Conservation (phyloP, 2,113 vertebrate species). For the Corythornis vintsioides region DNA sequence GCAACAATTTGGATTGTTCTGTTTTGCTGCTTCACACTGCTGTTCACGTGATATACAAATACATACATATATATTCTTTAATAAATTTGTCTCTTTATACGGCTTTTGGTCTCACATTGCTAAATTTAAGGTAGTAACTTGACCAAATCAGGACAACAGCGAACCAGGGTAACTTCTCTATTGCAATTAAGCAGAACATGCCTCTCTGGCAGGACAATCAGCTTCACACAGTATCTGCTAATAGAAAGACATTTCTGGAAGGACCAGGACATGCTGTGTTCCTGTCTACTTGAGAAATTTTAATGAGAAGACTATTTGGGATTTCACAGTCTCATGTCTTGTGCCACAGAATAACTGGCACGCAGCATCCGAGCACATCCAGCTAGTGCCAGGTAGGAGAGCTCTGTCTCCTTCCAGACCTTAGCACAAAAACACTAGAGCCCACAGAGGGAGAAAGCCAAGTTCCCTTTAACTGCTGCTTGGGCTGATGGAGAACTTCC, state of each 20-base stretch:
- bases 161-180: neutral
- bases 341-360: neutral
- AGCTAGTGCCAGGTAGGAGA: neutral
- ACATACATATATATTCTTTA: too few species aligned
- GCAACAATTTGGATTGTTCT: too few species aligned
- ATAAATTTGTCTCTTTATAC: too few species aligned
- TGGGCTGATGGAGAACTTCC: neutral
- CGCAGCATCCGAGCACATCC: neutral
- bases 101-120: too few species aligned
- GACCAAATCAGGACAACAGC: neutral
- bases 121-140: too few species aligned
- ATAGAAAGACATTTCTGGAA: neutral
- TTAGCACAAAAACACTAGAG: neutral
- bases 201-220: neutral
- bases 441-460: fast-evolving
- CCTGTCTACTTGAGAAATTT: neutral
- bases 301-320: neutral
- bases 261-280: neutral
- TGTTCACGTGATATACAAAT: too few species aligned
- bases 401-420: neutral
- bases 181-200: neutral
- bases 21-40: too few species aligned
- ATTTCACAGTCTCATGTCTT: neutral
- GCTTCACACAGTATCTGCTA: neutral
- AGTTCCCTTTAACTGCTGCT: neutral